Percentiles rank a stretch among this genome's conserved stretches.
Evolutionary conservation across 92 coral and sea anemone genomes (phyloP).

Genomic region (Hydrozoanthus gracilis): DNA sequence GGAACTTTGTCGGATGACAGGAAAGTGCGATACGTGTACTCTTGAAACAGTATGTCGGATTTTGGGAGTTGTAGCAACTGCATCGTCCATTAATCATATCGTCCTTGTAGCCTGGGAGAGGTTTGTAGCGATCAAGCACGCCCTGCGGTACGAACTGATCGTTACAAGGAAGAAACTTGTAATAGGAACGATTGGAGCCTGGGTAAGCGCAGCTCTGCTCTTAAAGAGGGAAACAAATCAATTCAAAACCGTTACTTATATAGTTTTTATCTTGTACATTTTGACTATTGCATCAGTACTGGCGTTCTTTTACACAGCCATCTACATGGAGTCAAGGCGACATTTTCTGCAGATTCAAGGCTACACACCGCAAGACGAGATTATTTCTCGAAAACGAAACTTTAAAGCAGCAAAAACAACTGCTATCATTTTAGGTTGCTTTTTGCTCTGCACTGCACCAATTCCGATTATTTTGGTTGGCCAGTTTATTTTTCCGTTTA

Average conservation of each 20-base stretch:
- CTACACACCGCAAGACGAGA: not conserved
- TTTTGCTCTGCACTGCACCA: not conserved
- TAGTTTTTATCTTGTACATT: too few relatives aligned
- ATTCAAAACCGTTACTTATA: too few relatives aligned
- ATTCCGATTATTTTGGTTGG: not conserved
- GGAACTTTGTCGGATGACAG: conserved; percentile 7
- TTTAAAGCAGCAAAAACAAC: not conserved
- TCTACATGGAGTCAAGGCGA: not conserved
- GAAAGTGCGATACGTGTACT: not conserved
- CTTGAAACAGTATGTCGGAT: not conserved
- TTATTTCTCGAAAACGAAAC: not conserved
- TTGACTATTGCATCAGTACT: not conserved
- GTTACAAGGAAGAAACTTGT: too few relatives aligned
- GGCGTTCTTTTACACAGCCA: not conserved
- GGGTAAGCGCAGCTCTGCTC: too few relatives aligned
- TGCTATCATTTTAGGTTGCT: too few relatives aligned
- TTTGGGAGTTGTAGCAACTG: not conserved
- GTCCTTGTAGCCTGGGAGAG: not conserved
- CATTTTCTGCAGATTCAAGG: not conserved
- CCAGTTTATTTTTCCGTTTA: not conserved
- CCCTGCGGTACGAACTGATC: not conserved
- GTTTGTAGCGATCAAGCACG: not conserved
- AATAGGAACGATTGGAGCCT: too few relatives aligned
- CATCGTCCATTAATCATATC: not conserved
- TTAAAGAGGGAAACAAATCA: too few relatives aligned